These are phyloP conservation scores for Myotis findleyi DNA, from an alignment of 2,797 vertebrate species.

Conservation along the genomic window DNA sequence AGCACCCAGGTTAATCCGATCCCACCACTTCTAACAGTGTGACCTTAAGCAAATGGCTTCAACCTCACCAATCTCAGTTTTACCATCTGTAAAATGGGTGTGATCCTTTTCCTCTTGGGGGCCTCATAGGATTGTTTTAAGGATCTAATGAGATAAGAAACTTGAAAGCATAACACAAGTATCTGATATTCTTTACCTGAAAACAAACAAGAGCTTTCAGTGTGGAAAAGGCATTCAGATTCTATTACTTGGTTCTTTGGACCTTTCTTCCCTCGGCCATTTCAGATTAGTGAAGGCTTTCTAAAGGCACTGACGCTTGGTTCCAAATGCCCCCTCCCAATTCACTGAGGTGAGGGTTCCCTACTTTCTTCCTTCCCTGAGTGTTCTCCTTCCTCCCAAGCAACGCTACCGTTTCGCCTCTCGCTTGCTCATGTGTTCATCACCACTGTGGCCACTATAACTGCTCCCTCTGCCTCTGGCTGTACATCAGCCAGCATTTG, in stretches of 20 bases:
- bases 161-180: not conserved
- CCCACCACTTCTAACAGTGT: too few species aligned
- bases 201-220: not conserved
- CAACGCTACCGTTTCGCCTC: not conserved
- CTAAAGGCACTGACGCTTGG: not conserved
- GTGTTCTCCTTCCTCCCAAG: not conserved
- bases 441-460: not conserved
- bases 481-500: not conserved
- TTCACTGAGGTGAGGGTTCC: not conserved
- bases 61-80: not conserved
- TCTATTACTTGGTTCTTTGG: not conserved
- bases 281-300: not conserved
- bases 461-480: not conserved
- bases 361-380: not conserved
- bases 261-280: not conserved
- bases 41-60: not conserved
- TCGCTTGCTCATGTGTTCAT: accelerated
- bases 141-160: not conserved
- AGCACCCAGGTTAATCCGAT: not conserved
- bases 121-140: not conserved
- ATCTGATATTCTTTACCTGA: not conserved
- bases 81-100: not conserved
- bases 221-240: not conserved
- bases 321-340: not conserved
- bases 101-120: not conserved